Evolutionary conservation across 2,888 invertebrate genomes (phyloP), one percentile per base, ranked within the genome.

Genomic region (Yponomeuta evonymella): DNA sequence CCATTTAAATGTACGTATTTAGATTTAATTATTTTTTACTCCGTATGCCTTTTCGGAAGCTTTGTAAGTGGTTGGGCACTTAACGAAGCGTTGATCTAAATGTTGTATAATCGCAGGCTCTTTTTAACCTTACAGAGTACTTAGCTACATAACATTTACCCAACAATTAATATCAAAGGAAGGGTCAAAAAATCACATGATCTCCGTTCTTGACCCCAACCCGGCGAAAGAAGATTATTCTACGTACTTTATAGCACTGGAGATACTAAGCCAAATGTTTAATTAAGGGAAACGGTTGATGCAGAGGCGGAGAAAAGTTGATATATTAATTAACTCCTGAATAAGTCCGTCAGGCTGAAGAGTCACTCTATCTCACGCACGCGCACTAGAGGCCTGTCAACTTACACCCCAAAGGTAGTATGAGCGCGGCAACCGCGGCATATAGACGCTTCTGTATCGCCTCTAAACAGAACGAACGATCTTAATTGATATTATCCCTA

Each of bases 291-390:
- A 84, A 84, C 87, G 81, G 84, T 86, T 90, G 86, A 88, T 89
- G 85, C 81, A 81, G 81, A 81, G 85, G 84, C 84, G 82, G 80
- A 83, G 85, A 89, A 90, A 91, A 90, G 89, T 90, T 91, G 88
- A 89, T 89, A 89, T 90, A 90, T 90, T 91, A 91, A 91, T 91
- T 91, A 90, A 90, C 89, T 89, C 80, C 84, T 85, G 89, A 89
- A 88, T 88, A 89, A 90, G 89, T 89, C 89, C 80, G 87, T 84
- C 84, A 85, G 83, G 83, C 82, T 81, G 83, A 89, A 87, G 89
- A 89, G 89, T 90, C 88, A 89, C 88, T 89, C 81, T 76, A 83
- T 80, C 86, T 78, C 76, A 85, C 91, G 91, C 91, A 90, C 74
- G 91, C 91, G 91, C 90, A 86, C 69, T 83, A 78, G 78, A 79